Evolutionary conservation across 2,113 vertebrate species (phyloP), one percentile per base, ranked within the genome.

Genomic region (Crotalus viridis): DNA sequence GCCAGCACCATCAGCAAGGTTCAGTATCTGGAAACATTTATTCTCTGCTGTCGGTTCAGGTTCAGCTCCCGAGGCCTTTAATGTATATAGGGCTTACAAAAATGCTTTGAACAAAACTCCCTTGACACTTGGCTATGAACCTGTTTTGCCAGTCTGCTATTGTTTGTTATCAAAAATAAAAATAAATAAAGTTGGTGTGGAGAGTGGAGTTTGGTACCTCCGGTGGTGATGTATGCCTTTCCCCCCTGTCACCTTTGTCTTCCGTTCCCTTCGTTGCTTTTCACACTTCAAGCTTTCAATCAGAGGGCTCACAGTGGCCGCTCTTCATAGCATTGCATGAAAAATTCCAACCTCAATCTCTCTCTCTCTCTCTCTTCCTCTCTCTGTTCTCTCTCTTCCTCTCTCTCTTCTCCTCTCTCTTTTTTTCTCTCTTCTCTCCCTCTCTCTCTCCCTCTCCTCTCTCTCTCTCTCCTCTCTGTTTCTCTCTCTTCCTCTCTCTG

Each of bases 241-340:
- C 1, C 24, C 48, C 48, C 48, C 48, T 2, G 12, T 13, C 52
- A 54, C 52, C 12, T 54, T 54, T n/a, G 5, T 22, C 56, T 57
- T 54, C 52, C 19, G 3, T 22, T 74, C n/a, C n/a, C 64, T 33
- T 74, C n/a, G 5, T 7, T 85, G 90, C 91, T 95, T 74, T 90
- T 92, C 86, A 92, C 88, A 74, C 55, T 39, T 95, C 69, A 64
- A 39, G 24, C 28, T 39, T 9, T 51, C 54, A 64, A 22, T 69
- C 51, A 46, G 24, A 89, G 57, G 46, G 59, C 92, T 91, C 57
- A 81, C 90, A 89, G 93, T 46, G 64, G 89, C 93, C 87, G 95
- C 91, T 91, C 94, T 93, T 74, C 69, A 85, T 85, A 94, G 90
- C 61, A 33, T 93, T 96, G 93, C 95, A 93, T 95, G 96, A 94